Percentiles rank a stretch among this genome's conserved stretches.
These are phyloP conservation scores for Arrhopalites spinosus DNA, from an alignment of 2,888 invertebrate species.

Conservation along the genomic window DNA sequence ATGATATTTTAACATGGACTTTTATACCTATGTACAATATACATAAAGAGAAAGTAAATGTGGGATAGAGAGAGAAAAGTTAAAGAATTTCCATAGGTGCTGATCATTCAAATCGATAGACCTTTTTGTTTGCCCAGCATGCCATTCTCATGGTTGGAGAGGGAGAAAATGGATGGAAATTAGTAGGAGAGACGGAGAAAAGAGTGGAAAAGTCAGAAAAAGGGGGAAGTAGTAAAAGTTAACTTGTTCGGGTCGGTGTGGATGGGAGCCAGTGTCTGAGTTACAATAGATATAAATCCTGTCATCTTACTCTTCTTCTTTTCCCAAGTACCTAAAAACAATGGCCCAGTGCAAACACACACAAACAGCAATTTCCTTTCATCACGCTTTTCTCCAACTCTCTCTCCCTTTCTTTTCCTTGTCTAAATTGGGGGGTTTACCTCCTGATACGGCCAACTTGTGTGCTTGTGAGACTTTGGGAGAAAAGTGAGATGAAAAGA, in stretches of 20 bases:
- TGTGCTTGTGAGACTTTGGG: too few species aligned
- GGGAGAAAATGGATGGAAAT: slow-evolving; percentile 21
- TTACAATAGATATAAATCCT: background rate
- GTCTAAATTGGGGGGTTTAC: too few species aligned
- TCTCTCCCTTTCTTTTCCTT: background rate
- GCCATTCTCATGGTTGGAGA: background rate
- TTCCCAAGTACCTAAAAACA: background rate
- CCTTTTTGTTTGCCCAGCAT: slow-evolving; percentile 9
- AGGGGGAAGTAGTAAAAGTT: slow-evolving; percentile 16
- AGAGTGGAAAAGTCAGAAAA: too few species aligned
- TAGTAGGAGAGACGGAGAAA: background rate
- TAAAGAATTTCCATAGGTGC: background rate
- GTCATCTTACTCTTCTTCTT: background rate
- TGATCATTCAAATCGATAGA: slow-evolving; percentile 10
- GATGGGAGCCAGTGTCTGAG: background rate
- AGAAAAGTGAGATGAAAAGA: slow-evolving; percentile 20
- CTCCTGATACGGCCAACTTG: too few species aligned
- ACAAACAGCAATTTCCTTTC: background rate
- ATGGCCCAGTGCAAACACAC: background rate
- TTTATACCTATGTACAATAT: too few species aligned
- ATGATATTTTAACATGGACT: background rate
- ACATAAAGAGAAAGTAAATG: background rate
- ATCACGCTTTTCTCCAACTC: background rate
- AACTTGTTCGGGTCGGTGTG: slow-evolving; percentile 22
- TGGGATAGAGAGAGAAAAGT: background rate